Base-by-base conservation (phyloP, 2,888 invertebrate genomes). In the Galeopsomyia nigrocyanea region DNA sequence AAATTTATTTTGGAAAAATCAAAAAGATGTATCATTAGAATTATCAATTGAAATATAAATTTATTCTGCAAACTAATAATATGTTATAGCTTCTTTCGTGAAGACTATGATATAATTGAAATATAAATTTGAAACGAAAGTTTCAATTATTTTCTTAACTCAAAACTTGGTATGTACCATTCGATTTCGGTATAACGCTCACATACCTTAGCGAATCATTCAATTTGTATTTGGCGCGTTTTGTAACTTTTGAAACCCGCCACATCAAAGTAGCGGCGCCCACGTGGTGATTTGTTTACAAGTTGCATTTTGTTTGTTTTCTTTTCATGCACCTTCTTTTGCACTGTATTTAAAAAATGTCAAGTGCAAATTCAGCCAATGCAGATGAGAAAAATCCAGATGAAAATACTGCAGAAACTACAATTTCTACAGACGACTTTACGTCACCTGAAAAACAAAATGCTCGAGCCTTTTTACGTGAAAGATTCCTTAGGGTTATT, bases 381-480 rank as follows among this genome's bases (percentile, higher is more conserved):
- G 10, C 31, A 17, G 56, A 16, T 13, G 60, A 58, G 10, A 26
- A 31, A 7, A 62, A 69, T 6, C 21, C 3, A 10, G 53, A 65
- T 3, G n/a, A 19, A 16, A 68, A 5, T 13, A 50, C 63, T 57
- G 47, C 67, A 13, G 71, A 76, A 26, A 66, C 77, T 16, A 75
- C 70, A 17, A 68, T 60, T 13, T 16, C 60, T 3, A 76, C 76
- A 49, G 73, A 79, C 55, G 79, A 81, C 46, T 84, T 83, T 76
- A 79, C 84, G 2, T 76, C 79, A 6, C 72, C 77, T 26, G 85
- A 85, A 62, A 85, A 84, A 70, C 88, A 88, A 78, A 82, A 82
- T 72, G 86, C 86, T 2, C 84, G 88, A 60, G 82, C 87, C 58
- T 84, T 84, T 78, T 75, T 88, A 49, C 82, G 88, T n/a, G 87